Evolutionary conservation across 2,113 vertebrate genomes (phyloP), one percentile per base, ranked within the genome.

Genomic region (Corydoras maculifer): DNA sequence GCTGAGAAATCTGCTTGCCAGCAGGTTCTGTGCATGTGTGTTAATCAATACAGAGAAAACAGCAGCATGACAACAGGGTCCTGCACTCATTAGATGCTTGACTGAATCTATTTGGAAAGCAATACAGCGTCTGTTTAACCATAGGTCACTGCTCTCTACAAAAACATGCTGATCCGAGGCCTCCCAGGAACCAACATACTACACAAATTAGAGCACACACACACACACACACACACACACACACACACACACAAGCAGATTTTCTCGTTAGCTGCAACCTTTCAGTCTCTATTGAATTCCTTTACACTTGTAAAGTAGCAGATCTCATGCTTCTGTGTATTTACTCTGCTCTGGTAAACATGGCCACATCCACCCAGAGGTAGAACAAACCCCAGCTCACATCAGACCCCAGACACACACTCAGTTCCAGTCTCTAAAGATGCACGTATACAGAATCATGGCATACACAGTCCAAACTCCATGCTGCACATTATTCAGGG

Each of bases 41-140:
- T 63, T 72, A 66, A 73, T 73, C 71, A 73, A 73, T 61, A 66
- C 63, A 66, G 8, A 73, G 49, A 66, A 66, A 73, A 66, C 63
- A 66, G 71, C 71, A 60, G 59, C 71, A 73, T 66, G 70, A 73
- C 70, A 73, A 66, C 11, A 35, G 49, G 63, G 18, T 12, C 48
- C 49, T 53, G 58, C 63, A 43, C 63, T 67, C 71, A 65, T 66
- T 73, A 67, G 71, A 18, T 8, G 71, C 71, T 73, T 59, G 63
- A 60, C 63, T 66, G 63, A 48, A 13, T 43, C 64, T 66, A 65
- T 66, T 59, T 60, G 57, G 48, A 60, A 73, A 60, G 63, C 57
- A 66, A 66, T 66, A 73, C 71, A 53, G 48, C 30, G 49, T 15
- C 48, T 30, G 15, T 58, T 67, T 54, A 62, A 73, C 66, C 48